Evolutionary conservation across 2,888 invertebrate species (phyloP).

Genomic region (Myathropa florea): DNA sequence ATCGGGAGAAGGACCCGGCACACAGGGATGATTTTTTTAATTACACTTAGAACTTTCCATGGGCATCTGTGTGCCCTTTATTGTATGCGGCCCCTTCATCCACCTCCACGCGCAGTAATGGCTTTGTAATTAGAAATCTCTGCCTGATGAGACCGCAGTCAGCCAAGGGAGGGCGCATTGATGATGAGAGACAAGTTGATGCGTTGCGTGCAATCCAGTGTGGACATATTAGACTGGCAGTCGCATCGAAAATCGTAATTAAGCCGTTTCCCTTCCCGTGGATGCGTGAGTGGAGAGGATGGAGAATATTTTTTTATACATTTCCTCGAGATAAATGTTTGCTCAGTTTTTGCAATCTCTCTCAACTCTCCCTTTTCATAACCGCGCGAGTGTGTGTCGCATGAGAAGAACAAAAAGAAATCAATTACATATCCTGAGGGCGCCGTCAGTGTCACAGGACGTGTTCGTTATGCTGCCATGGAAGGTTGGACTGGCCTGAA

Average conservation of each 20-base stretch:
- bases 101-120: slow-evolving; percentile 9
- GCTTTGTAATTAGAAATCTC: slow-evolving; percentile 56
- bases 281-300: neutral
- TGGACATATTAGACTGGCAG: slow-evolving; percentile 24
- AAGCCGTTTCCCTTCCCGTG: neutral
- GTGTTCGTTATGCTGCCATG: neutral
- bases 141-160: slow-evolving; percentile 10
- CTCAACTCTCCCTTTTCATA: neutral
- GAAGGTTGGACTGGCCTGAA: slow-evolving; percentile 6
- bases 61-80: slow-evolving; percentile 23
- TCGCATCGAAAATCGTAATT: neutral
- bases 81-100: neutral
- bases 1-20: slow-evolving; percentile 9
- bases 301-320: too few species aligned
- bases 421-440: slow-evolving; percentile 24
- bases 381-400: neutral
- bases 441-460: neutral
- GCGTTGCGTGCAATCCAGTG: neutral
- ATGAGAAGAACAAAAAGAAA: neutral
- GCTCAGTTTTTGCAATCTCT: slow-evolving; percentile 53
- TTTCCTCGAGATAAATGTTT: slow-evolving; percentile 46
- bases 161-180: neutral
- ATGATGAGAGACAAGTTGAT: neutral
- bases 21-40: slow-evolving; percentile 21
- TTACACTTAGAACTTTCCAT: slow-evolving; percentile 56